Evolutionary conservation across 1,140 invertebrate species (phyloP).

Genomic region (Aphidius ervi): DNA sequence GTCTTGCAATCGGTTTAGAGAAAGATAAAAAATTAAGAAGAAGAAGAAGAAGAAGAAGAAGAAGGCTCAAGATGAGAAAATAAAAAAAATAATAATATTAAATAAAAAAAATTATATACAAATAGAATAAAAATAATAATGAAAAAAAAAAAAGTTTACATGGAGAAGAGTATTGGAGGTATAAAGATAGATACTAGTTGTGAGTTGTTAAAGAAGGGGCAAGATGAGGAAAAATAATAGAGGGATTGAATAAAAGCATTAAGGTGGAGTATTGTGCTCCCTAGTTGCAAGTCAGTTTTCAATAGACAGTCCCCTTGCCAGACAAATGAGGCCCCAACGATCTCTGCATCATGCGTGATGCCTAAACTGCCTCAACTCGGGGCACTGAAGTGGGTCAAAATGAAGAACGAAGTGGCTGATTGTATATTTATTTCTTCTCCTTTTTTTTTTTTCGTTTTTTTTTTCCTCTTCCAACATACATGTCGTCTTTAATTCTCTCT

Average conservation of each 20-base stretch:
- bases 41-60: neutral
- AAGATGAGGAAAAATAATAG: neutral
- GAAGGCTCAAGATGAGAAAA: neutral
- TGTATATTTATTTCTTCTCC: conserved; percentile 15
- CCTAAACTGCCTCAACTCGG: too few relatives aligned
- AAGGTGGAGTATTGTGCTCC: conserved; percentile 30
- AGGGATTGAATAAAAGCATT: conserved; percentile 28
- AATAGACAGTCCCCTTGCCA: conserved; percentile 22
- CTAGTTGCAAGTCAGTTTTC: conserved; percentile 32
- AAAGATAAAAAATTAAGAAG: neutral
- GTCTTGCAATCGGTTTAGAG: too few relatives aligned
- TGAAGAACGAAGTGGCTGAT: conserved; percentile 12
- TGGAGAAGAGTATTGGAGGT: too few relatives aligned
- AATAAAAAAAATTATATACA: neutral
- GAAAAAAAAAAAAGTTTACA: neutral
- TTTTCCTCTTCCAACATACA: too few relatives aligned
- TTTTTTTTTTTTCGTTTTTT: neutral
- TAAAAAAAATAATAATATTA: too few relatives aligned
- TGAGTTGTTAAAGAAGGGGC: too few relatives aligned
- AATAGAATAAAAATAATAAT: neutral
- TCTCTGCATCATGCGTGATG: conserved; percentile 1
- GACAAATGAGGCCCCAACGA: conserved; percentile 18
- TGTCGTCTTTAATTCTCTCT: too few relatives aligned
- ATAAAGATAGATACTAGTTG: too few relatives aligned
- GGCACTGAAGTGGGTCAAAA: conserved; percentile 19